A percentile compares a stretch with the other conserved stretches of the same genome.
Conservation (phyloP, 2,888 invertebrate species). For the Protophormia terraenovae region DNA sequence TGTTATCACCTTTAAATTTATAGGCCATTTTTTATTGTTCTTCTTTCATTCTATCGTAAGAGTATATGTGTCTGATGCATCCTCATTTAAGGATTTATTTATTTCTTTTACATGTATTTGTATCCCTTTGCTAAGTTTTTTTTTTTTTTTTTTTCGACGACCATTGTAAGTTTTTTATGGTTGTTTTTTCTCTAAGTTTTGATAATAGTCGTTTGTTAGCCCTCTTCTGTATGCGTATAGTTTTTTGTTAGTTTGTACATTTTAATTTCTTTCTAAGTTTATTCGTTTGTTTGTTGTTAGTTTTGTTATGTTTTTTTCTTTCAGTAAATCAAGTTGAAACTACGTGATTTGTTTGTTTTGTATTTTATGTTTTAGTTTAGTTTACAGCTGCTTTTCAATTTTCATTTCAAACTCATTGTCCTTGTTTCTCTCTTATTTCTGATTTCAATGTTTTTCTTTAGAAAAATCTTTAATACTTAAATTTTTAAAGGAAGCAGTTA, state of each 20-base stretch:
- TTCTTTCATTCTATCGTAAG: background rate
- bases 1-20: constrained; percentile 45
- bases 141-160: too few species aligned
- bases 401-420: constrained; percentile 11
- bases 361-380: background rate
- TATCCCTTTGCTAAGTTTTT: background rate
- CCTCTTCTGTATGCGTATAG: background rate
- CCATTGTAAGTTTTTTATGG: background rate
- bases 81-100: background rate
- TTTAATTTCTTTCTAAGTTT: constrained; percentile 9
- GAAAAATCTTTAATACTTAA: background rate
- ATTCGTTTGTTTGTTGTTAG: background rate
- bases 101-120: background rate
- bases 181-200: background rate
- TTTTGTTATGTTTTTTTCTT: background rate
- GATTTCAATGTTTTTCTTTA: background rate
- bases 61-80: background rate
- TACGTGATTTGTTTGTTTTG: constrained; percentile 42
- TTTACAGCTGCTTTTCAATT: constrained; percentile 33
- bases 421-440: background rate
- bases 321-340: constrained; percentile 44
- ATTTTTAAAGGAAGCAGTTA: background rate
- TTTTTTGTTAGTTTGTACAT: constrained; percentile 8
- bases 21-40: background rate
- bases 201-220: background rate